Conservation (phyloP, 2,888 invertebrate genomes). For the Cerastoderma edule region DNA sequence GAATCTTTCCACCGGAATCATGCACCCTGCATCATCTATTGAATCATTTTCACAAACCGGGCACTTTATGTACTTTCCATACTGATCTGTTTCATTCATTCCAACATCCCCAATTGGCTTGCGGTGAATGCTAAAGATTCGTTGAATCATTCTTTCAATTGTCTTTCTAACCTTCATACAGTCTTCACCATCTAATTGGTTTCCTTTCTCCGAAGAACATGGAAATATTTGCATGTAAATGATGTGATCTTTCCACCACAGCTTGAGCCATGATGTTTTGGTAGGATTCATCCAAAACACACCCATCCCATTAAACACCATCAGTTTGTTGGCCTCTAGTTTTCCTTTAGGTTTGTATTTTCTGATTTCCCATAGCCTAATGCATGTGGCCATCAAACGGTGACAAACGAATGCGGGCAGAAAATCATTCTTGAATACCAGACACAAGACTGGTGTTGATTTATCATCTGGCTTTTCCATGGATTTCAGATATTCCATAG, state of each 20-base stretch:
- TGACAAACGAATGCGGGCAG: constrained; percentile 6
- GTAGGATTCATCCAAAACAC: background rate
- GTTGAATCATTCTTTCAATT: background rate
- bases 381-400: constrained; percentile 6
- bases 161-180: background rate
- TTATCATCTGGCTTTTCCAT: background rate
- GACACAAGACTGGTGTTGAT: constrained; percentile 3
- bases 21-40: background rate
- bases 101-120: background rate
- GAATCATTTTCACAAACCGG: background rate
- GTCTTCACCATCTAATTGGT: background rate
- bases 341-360: background rate
- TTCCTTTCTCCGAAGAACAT: background rate
- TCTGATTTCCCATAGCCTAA: background rate
- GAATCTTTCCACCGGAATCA: background rate
- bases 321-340: too few relatives aligned
- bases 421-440: background rate
- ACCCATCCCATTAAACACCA: constrained; percentile 12
- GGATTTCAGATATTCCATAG: background rate
- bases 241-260: constrained; percentile 17
- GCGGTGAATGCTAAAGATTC: constrained; percentile 3
- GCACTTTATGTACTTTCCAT: constrained; percentile 4
- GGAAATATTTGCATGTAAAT: background rate
- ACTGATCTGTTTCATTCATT: background rate
- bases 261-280: background rate